Evolutionary conservation across 1,140 invertebrate genomes (phyloP), one percentile per base, ranked within the genome.

Genomic region (Magallana gigas): DNA sequence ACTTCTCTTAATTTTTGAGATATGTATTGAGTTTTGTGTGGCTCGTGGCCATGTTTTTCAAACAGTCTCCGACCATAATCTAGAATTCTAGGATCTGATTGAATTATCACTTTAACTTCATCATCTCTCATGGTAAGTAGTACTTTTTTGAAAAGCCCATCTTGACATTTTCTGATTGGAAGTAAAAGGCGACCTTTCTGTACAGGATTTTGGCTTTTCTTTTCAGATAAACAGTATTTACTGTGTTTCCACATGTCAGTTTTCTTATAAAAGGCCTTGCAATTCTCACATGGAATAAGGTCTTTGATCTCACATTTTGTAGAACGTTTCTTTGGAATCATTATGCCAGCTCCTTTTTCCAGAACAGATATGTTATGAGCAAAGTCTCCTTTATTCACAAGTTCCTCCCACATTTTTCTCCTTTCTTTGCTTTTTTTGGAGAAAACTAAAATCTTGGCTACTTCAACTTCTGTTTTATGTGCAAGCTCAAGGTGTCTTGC

Each of bases 381-480:
- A 62, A 85, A 71, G 14, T 85, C 84, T 68, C 71, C 71, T 76
- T 76, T 76, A 76, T 76, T 76, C 36, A 76, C 71, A 76, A 76
- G n/a, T 76, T 76, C 71, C 36, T 76, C 71, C 71, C 71, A 16
- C 71, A 76, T 18, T 76, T 76, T 76, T 18, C 71, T 18, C 71
- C 71, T 76, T 36, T 76, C 71, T 76, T 76, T 76, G 71, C 71
- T 76, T 76, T 76, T 76, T 18, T 76, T 2, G 36, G 71, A 8
- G 59, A 60, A 60, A 18, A 48, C 36, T 48, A 48, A 48, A 48
- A 48, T 48, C 36, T 48, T 48, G 36, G 36, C 36, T 48, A 48
- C 36, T 48, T 48, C 36, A 48, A 48, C 3, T 48, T 48, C 36
- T 48, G 36, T 48, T 48, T 48, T 48, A 48, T 48, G 36, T 18